Evolutionary conservation across 2,797 vertebrate species (phyloP).

Genomic region (Channa striata): DNA sequence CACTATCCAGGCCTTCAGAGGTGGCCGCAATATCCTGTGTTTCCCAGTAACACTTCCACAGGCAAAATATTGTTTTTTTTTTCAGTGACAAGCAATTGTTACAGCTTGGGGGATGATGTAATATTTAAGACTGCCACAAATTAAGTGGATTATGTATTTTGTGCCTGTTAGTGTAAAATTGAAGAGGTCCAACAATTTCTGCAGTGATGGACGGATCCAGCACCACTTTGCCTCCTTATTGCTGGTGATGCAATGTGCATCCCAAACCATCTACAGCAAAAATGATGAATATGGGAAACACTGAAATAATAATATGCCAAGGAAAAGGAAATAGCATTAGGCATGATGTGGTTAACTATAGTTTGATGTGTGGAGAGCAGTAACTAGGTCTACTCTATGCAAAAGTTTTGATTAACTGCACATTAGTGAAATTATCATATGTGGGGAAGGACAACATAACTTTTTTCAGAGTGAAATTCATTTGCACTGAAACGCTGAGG

Average conservation of each 20-base stretch:
- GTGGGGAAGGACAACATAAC: slow-evolving; percentile 6
- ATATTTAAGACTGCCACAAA: slow-evolving; percentile 26
- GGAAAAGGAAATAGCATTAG: slow-evolving; percentile 23
- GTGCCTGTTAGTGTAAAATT: slow-evolving; percentile 30
- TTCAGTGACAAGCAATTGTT: slow-evolving; percentile 16
- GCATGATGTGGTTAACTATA: slow-evolving; percentile 31
- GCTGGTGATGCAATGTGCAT: slow-evolving; percentile 36
- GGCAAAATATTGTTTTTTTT: slow-evolving; percentile 18
- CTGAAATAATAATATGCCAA: slow-evolving; percentile 29
- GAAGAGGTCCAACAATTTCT: slow-evolving; percentile 14
- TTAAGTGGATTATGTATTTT: slow-evolving; percentile 21
- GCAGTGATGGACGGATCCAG: slow-evolving; percentile 25
- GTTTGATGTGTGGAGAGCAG: slow-evolving; percentile 32
- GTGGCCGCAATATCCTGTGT: not conserved
- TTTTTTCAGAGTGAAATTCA: slow-evolving; percentile 20
- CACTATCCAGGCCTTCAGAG: not conserved
- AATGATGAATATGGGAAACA: slow-evolving; percentile 16
- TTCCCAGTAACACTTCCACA: slow-evolving; percentile 13
- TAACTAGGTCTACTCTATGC: slow-evolving; percentile 39
- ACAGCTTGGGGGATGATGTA: slow-evolving; percentile 6
- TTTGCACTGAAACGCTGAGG: slow-evolving; percentile 1
- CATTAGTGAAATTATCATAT: slow-evolving; percentile 23
- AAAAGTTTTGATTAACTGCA: slow-evolving; percentile 38
- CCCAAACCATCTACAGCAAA: slow-evolving; percentile 31
- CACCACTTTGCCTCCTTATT: slow-evolving; percentile 7